Evolutionary conservation across 2,797 vertebrate species (phyloP).

Genomic region (Carcharodon carcharias): DNA sequence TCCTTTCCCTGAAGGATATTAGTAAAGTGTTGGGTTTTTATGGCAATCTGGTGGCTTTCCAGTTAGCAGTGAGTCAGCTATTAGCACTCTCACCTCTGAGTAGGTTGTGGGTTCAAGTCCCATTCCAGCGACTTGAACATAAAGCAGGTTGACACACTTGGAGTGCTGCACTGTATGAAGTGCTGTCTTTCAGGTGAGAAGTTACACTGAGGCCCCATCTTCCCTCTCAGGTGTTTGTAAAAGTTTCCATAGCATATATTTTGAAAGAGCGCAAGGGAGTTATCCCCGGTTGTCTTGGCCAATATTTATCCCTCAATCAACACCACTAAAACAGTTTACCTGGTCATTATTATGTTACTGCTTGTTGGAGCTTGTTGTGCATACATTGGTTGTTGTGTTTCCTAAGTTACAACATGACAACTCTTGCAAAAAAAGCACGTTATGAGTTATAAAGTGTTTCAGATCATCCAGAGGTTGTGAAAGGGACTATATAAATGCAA

Average conservation of each 20-base stretch:
- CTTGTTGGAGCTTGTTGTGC: background rate
- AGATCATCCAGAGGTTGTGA: background rate
- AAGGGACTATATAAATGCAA: background rate
- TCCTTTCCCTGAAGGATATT: background rate
- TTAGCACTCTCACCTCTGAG: background rate
- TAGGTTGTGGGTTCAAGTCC: background rate
- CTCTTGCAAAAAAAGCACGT: background rate
- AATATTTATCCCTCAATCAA: background rate
- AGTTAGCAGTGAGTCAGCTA: background rate
- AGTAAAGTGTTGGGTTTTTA: background rate
- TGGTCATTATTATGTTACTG: background rate
- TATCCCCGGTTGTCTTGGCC: background rate
- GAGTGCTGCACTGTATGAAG: background rate
- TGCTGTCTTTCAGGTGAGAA: background rate
- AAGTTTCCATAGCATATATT: too few species aligned
- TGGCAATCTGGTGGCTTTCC: background rate
- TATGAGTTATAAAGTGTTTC: background rate
- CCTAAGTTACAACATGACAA: background rate
- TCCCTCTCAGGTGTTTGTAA: background rate
- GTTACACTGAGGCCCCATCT: background rate
- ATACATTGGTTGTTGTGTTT: background rate
- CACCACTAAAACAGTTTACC: background rate
- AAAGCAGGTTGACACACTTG: background rate
- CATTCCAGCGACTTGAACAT: background rate
- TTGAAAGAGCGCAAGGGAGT: background rate